phyloP scores from a whole-genome alignment of 2,888 invertebrate genomes.

The Cephus runcator region DNA sequence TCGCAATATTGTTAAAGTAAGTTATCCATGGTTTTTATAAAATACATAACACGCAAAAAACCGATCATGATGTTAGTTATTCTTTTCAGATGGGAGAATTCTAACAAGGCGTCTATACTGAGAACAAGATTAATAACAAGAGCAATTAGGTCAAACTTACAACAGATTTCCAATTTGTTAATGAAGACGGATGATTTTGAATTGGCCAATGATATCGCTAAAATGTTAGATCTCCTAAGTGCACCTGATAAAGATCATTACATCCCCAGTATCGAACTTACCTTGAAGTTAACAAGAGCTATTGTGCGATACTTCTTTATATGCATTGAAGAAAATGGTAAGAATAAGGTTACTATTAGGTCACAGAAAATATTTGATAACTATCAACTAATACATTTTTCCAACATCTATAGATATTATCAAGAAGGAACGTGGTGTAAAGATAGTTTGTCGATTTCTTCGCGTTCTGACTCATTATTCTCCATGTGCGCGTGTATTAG shows the following conservation, averaged over 20 bases:
- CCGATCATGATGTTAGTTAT: constrained; percentile 46
- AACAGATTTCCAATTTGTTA: constrained; percentile 64
- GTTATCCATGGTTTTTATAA: constrained; percentile 37
- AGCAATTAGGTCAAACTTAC: constrained; percentile 66
- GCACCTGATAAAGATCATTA: constrained; percentile 71
- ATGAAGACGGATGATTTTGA: constrained; percentile 59
- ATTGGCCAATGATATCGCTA: constrained; percentile 69
- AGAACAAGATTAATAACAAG: constrained; percentile 65
- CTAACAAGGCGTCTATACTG: constrained; percentile 61
- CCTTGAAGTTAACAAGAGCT: constrained; percentile 76
- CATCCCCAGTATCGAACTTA: constrained; percentile 74
- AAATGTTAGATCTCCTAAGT: constrained; percentile 75
- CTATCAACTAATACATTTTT: not conserved
- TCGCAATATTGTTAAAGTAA: constrained; percentile 63
- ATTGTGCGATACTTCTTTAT: constrained; percentile 82
- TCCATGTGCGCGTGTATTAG: constrained; percentile 78
- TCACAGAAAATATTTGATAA: not conserved
- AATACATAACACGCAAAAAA: constrained; percentile 49
- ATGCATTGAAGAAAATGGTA: constrained; percentile 76
- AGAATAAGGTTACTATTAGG: constrained; percentile 24
- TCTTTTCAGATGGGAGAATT: constrained; percentile 74
- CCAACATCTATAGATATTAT: constrained; percentile 68
- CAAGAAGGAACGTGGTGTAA: constrained; percentile 73
- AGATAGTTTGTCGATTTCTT: constrained; percentile 73
- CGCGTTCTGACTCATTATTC: constrained; percentile 75